Conservation (phyloP, 92 coral and sea anemone species). For the Pocillopora meandrina region DNA sequence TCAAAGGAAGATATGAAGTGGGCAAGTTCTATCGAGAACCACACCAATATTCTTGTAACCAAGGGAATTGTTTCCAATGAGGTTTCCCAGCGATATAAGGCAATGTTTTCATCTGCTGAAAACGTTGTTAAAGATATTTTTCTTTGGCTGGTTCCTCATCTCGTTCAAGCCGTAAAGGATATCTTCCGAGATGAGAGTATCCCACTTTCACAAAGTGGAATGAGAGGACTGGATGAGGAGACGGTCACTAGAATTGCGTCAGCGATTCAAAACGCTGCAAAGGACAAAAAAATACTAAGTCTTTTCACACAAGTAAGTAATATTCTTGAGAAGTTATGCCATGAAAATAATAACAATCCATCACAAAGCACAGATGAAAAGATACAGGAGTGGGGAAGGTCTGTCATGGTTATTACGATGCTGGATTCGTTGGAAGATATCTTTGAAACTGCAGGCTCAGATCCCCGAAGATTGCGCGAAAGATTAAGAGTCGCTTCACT, state of each 20-base stretch:
- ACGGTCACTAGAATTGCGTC: neutral
- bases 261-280: conserved; percentile 1
- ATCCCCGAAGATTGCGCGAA: neutral
- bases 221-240: conserved; percentile 4
- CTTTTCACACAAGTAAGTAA: neutral
- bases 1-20: neutral
- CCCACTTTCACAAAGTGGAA: neutral
- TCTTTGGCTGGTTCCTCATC: neutral
- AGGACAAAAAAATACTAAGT: neutral
- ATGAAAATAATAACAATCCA: neutral
- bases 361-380: neutral
- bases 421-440: neutral
- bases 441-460: neutral
- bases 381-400: conserved; percentile 1
- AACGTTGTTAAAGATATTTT: neutral
- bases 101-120: neutral
- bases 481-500: neutral
- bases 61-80: neutral
- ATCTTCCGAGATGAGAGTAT: neutral
- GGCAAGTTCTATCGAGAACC: neutral
- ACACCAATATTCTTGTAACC: neutral
- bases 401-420: neutral
- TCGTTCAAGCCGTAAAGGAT: conserved; percentile 9
- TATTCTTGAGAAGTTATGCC: neutral
- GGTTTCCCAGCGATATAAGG: neutral